Evolutionary conservation across 2,797 vertebrate species (phyloP).

Genomic region (Pachyuromys duprasi): DNA sequence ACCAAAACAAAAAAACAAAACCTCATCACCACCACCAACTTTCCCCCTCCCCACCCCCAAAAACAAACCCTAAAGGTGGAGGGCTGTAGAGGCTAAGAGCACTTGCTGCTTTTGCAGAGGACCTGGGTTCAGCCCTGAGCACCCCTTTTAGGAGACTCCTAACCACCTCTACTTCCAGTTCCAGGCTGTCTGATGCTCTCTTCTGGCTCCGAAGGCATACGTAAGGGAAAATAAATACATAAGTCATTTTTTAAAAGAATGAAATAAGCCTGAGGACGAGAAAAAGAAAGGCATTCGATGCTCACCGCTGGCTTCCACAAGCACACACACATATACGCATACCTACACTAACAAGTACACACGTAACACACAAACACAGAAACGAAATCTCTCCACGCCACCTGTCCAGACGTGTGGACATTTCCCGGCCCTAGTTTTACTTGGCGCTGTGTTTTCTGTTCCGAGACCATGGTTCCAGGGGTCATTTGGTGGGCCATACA

Average conservation of each 20-base stretch:
- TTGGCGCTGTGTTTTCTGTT: not conserved
- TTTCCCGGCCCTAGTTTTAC: not conserved
- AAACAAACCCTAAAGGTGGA: not conserved
- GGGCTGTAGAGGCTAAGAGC: not conserved
- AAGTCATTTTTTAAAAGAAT: not conserved
- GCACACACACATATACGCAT: not conserved
- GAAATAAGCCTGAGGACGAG: not conserved
- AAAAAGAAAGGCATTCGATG: not conserved
- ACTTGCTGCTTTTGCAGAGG: not conserved
- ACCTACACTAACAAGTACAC: no score
- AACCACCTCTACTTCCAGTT: not conserved
- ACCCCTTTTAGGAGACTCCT: not conserved
- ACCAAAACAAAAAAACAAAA: not conserved
- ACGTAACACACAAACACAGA: not conserved
- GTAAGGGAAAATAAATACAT: not conserved
- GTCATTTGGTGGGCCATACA: not conserved
- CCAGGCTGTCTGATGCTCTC: not conserved
- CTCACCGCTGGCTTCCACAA: not conserved
- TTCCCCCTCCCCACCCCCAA: not conserved
- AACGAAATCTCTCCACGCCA: not conserved
- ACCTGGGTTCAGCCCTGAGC: not conserved
- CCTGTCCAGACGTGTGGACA: not conserved
- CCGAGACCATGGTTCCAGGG: not conserved
- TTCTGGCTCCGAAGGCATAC: not conserved
- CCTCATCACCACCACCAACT: not conserved